Percentiles rank a stretch among this genome's conserved stretches.
These are phyloP conservation scores for Drosophila bocqueti DNA, from an alignment of 1,140 invertebrate species.

Conservation along the genomic window DNA sequence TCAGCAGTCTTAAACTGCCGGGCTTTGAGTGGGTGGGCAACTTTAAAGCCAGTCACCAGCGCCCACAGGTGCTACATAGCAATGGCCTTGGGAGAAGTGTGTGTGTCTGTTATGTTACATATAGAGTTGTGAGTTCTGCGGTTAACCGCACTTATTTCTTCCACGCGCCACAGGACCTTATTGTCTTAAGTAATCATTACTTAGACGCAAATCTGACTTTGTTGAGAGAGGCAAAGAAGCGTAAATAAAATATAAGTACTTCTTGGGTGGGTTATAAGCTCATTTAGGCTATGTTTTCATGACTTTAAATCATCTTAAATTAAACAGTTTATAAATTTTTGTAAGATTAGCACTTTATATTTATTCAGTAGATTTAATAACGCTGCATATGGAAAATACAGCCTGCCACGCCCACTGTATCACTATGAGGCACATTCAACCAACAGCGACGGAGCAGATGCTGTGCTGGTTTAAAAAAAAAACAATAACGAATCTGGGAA, in stretches of 20 bases:
- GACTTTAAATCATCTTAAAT: not conserved
- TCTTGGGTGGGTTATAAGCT: no score
- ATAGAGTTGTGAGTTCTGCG: conserved; percentile 19
- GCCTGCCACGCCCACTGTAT: conserved; percentile 2
- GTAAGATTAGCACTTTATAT: not conserved
- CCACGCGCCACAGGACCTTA: not conserved
- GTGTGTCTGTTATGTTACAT: not conserved
- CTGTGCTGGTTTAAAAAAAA: conserved; percentile 5
- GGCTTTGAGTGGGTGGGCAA: conserved; percentile 26
- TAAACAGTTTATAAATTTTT: not conserved
- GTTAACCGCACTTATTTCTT: conserved; percentile 48
- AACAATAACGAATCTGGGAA: conserved; percentile 30
- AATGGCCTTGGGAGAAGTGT: conserved; percentile 29
- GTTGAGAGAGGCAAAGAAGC: not conserved
- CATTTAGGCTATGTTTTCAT: no score
- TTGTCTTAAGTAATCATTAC: conserved; percentile 13
- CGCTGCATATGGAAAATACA: not conserved
- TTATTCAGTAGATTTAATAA: not conserved
- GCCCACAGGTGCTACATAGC: conserved; percentile 19
- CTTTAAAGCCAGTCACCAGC: conserved; percentile 20
- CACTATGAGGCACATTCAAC: conserved; percentile 8
- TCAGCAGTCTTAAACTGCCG: conserved; percentile 39
- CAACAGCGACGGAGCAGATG: not conserved
- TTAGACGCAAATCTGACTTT: not conserved
- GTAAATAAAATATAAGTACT: conserved; percentile 3